These are phyloP conservation scores for Stramonita haemastoma DNA, from an alignment of 2,888 invertebrate genomes.

Conservation along the genomic window DNA sequence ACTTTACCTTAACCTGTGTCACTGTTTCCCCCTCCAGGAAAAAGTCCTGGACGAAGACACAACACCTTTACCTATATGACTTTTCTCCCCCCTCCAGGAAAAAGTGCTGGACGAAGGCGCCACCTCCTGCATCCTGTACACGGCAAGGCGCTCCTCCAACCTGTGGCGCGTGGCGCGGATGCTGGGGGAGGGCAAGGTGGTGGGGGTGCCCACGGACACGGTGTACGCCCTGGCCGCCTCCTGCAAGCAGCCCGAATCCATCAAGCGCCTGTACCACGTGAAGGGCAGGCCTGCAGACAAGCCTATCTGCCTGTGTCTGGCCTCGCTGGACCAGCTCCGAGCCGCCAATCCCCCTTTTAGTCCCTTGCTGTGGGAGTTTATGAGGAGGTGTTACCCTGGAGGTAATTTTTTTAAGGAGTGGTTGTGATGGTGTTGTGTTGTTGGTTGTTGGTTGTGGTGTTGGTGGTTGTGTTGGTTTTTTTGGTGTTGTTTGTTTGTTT, in stretches of 20 bases:
- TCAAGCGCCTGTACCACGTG: conserved; percentile 58
- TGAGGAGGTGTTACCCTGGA: conserved; percentile 61
- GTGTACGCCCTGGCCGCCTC: conserved; percentile 64
- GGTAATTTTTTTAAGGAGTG: conserved; percentile 37
- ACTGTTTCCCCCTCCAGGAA: neutral
- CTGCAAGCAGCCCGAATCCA: conserved; percentile 60
- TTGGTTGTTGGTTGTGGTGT: too few relatives aligned
- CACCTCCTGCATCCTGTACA: conserved; percentile 54
- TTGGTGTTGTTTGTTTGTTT: neutral
- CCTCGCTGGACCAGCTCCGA: conserved; percentile 59
- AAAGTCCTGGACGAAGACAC: too few relatives aligned
- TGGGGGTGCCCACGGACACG: conserved; percentile 64
- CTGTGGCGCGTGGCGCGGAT: conserved; percentile 53
- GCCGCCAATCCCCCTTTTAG: conserved; percentile 58
- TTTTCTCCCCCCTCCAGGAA: conserved; percentile 43
- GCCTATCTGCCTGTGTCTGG: conserved; percentile 65
- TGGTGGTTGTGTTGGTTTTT: neutral
- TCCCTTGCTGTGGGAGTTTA: conserved; percentile 60
- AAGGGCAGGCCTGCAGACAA: conserved; percentile 65
- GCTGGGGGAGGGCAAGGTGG: conserved; percentile 57
- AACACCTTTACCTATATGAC: too few relatives aligned
- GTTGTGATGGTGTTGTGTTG: neutral
- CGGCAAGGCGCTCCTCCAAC: conserved; percentile 57
- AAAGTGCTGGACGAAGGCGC: conserved; percentile 41
- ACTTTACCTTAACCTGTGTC: too few relatives aligned